phyloP scores from a whole-genome alignment of 2,113 vertebrate genomes.

The Poeciliopsis occidentalis region DNA sequence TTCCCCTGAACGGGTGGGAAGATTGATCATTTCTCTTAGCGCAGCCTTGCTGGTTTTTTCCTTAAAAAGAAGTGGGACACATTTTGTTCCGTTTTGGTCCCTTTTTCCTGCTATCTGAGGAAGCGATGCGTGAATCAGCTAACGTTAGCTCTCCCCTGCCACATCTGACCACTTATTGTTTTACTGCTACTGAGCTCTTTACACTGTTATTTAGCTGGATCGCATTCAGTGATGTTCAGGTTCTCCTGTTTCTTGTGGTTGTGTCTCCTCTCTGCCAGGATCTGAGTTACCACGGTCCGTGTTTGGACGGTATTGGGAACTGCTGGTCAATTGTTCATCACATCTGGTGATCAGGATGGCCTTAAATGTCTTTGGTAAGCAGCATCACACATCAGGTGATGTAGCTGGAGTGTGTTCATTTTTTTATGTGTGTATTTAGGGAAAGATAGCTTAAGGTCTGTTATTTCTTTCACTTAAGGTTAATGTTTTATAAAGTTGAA shows the following conservation, averaged over 20 bases:
- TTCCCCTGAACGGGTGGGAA: background rate
- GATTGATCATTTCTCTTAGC: too few relatives aligned
- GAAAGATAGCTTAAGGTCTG: too few relatives aligned
- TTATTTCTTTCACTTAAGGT: too few relatives aligned
- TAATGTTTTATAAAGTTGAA: too few relatives aligned
- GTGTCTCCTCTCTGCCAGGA: constrained; percentile 22
- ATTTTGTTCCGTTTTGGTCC: background rate
- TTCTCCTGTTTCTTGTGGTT: background rate
- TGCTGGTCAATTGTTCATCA: constrained; percentile 47
- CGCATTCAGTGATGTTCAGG: background rate
- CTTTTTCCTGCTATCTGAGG: constrained; percentile 10
- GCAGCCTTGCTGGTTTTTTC: too few relatives aligned
- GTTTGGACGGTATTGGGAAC: constrained; percentile 33
- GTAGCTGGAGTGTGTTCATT: background rate
- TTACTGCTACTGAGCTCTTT: constrained; percentile 26
- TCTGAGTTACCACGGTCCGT: constrained; percentile 19
- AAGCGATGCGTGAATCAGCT: constrained; percentile 37
- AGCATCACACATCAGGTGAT: background rate
- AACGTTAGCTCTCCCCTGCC: constrained; percentile 54
- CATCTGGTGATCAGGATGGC: constrained; percentile 67
- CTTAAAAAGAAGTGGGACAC: too few relatives aligned
- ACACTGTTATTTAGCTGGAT: background rate
- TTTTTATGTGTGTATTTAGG: background rate
- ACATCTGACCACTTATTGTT: constrained; percentile 36
- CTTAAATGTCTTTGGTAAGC: constrained; percentile 78